These are phyloP conservation scores for Argyra leucocephala DNA, from an alignment of 2,888 invertebrate species.

Conservation along the genomic window DNA sequence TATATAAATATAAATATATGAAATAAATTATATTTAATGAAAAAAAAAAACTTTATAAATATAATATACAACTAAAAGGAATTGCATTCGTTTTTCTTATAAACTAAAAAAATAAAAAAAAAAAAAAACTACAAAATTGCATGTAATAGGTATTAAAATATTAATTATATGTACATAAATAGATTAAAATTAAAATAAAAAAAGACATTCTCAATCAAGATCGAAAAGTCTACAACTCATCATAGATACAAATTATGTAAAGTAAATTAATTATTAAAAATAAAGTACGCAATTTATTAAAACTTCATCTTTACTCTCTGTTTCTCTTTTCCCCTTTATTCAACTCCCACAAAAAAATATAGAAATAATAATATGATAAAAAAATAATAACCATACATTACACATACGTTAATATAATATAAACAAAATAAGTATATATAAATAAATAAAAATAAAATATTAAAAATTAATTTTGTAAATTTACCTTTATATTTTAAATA, in stretches of 20 bases:
- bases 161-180: background rate
- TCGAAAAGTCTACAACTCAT: background rate
- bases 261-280: background rate
- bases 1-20: too few species aligned
- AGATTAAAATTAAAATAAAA: background rate
- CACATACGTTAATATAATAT: too few species aligned
- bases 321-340: too few species aligned
- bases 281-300: background rate
- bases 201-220: background rate
- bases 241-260: background rate
- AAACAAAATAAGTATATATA: too few species aligned
- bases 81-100: background rate
- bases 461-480: too few species aligned
- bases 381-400: too few species aligned
- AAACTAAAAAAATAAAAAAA: background rate
- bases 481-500: too few species aligned
- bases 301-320: background rate
- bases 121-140: background rate
- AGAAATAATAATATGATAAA: too few species aligned
- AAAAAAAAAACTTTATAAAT: too few species aligned
- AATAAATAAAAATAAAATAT: too few species aligned
- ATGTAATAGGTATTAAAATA: background rate
- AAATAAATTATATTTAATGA: too few species aligned
- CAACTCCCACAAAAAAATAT: too few species aligned
- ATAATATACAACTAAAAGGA: background rate